Conservation (phyloP, 2,113 vertebrate genomes). For the Gasterosteus aculeatus region DNA sequence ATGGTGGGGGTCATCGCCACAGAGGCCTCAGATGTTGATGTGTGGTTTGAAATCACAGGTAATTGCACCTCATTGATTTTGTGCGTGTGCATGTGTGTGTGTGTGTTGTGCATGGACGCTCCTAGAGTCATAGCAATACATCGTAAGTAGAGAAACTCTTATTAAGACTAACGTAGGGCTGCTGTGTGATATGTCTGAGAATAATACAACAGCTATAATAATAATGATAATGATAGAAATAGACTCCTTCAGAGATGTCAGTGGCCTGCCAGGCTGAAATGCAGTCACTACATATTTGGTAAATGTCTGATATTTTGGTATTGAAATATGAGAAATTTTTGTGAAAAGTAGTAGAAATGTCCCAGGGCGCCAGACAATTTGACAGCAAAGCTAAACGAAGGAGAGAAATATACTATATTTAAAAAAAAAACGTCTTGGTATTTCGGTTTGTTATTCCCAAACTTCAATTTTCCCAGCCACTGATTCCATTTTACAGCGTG, state of each 20-base stretch:
- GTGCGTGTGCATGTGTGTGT: slow-evolving; percentile 6
- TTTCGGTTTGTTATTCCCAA: background rate
- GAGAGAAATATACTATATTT: background rate
- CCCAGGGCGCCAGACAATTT: background rate
- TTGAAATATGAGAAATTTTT: background rate
- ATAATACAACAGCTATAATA: background rate
- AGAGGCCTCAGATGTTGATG: slow-evolving; percentile 85
- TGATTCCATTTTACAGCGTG: background rate
- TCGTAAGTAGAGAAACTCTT: background rate
- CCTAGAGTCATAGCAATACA: too few species aligned
- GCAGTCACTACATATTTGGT: background rate
- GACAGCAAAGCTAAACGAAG: background rate
- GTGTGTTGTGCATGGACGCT: slow-evolving; percentile 3
- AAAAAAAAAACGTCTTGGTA: background rate
- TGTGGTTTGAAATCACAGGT: slow-evolving; percentile 99
- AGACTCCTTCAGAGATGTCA: background rate
- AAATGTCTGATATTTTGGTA: background rate
- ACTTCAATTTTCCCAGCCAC: too few species aligned
- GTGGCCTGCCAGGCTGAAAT: background rate
- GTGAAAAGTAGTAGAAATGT: background rate
- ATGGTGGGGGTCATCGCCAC: slow-evolving; percentile 96
- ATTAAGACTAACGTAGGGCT: slow-evolving; percentile 33
- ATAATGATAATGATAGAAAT: background rate
- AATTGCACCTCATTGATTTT: slow-evolving; percentile 20
- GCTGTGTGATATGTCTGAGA: background rate